Percentiles rank a stretch among this genome's conserved stretches.
phyloP scores from a whole-genome alignment of 2,113 vertebrate species.

The Epinephelus moara region DNA sequence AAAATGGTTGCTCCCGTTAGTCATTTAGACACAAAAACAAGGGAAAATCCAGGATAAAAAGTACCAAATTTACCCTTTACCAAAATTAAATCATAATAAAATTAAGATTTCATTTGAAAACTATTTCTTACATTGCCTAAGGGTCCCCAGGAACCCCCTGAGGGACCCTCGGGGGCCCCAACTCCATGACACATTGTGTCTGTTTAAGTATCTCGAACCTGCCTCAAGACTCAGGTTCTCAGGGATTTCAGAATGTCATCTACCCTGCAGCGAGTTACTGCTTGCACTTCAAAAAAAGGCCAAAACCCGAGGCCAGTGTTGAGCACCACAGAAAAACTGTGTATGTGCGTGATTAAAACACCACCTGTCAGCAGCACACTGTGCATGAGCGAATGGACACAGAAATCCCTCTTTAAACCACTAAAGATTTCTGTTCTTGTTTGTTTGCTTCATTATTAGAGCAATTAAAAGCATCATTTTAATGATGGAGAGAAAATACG shows the following conservation, averaged over 20 bases:
- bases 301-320: slow-evolving; percentile 26
- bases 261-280: slow-evolving; percentile 50
- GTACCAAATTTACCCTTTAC: too few relatives aligned
- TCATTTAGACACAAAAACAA: too few relatives aligned
- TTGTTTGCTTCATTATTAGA: slow-evolving; percentile 14
- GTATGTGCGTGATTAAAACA: slow-evolving; percentile 38
- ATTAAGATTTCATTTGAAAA: slow-evolving; percentile 46
- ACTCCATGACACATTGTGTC: slow-evolving; percentile 32
- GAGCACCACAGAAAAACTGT: slow-evolving; percentile 24
- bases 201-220: slow-evolving; percentile 37
- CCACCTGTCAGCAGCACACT: slow-evolving; percentile 42
- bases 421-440: not conserved
- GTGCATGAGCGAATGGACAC: slow-evolving; percentile 21
- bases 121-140: slow-evolving; percentile 24
- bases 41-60: too few relatives aligned
- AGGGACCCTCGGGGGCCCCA: slow-evolving; percentile 30
- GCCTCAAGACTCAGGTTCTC: slow-evolving; percentile 52
- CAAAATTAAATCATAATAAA: slow-evolving; percentile 31
- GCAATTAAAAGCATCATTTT: slow-evolving; percentile 16
- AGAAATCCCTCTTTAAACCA: slow-evolving; percentile 11
- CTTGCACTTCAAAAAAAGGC: slow-evolving; percentile 20
- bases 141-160: slow-evolving; percentile 35
- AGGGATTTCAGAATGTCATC: slow-evolving; percentile 61
- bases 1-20: too few relatives aligned
- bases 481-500: not conserved